phyloP scores from a whole-genome alignment of 2,888 invertebrate genomes.

The Epirrhoe alternata region DNA sequence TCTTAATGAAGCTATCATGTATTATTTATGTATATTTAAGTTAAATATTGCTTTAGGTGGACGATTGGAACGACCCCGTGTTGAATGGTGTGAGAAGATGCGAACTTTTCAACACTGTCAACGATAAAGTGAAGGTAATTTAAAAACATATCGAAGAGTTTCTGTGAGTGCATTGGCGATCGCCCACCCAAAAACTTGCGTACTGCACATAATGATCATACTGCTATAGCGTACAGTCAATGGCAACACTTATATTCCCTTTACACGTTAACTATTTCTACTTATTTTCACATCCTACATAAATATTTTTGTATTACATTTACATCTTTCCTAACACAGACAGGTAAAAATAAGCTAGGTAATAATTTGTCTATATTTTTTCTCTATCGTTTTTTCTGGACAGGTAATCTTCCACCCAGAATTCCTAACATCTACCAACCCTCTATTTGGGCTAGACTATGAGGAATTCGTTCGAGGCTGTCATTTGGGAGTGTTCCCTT shows the following conservation, averaged over 20 bases:
- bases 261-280: no score
- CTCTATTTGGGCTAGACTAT: slow-evolving; percentile 98
- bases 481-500: slow-evolving; percentile 99
- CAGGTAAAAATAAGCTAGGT: not conserved
- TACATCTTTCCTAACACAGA: no score
- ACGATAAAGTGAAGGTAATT: slow-evolving; percentile 96
- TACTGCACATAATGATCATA: no score
- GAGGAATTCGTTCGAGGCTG: slow-evolving; percentile 99
- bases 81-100: slow-evolving; percentile 94
- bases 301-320: no score
- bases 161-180: no score
- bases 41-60: slow-evolving; percentile 65
- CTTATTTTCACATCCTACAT: no score
- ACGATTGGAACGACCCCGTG: slow-evolving; percentile 91
- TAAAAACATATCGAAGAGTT: not conserved
- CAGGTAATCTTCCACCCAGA: slow-evolving; percentile 99
- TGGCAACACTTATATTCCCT: no score
- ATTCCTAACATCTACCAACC: slow-evolving; percentile 98
- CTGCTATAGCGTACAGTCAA: no score
- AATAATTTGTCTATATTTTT: not conserved
- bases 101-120: slow-evolving; percentile 95
- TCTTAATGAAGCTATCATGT: no score
- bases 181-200: no score
- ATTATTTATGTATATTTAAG: not conserved
- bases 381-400: not conserved